These are phyloP conservation scores for Centrocercus urophasianus DNA, from an alignment of 2,113 vertebrate genomes.

Conservation along the genomic window DNA sequence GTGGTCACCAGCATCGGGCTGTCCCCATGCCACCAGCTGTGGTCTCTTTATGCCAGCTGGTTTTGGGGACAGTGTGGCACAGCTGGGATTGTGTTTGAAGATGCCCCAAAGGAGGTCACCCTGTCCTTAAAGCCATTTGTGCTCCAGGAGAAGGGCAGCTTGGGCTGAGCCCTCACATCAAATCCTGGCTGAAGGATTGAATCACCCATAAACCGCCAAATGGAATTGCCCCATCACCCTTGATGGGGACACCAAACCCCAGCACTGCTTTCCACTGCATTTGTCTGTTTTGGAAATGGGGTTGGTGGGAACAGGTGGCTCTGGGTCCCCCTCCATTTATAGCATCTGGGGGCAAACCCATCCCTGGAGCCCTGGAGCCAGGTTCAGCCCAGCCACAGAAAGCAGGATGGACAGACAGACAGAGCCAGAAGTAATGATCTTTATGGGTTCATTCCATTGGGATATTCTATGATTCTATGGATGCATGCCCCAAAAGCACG, in stretches of 20 bases:
- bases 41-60: background rate
- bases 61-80: background rate
- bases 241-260: accelerated
- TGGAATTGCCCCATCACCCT: background rate
- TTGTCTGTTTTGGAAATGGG: accelerated
- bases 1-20: background rate
- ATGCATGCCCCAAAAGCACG: background rate
- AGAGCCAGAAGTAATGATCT: background rate
- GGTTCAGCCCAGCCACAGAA: background rate
- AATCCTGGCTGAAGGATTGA: background rate
- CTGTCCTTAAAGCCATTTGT: accelerated
- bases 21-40: accelerated
- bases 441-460: no score
- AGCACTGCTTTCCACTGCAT: background rate
- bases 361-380: background rate
- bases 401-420: background rate
- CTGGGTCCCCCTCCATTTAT: accelerated
- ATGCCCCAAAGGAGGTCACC: background rate
- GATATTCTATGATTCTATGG: background rate
- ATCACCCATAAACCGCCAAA: background rate
- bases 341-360: background rate
- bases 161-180: background rate
- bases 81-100: accelerated
- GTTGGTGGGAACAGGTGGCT: background rate
- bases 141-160: background rate